Conservation (phyloP, 2,888 invertebrate genomes). For the Cremastobaeus sp. region DNA sequence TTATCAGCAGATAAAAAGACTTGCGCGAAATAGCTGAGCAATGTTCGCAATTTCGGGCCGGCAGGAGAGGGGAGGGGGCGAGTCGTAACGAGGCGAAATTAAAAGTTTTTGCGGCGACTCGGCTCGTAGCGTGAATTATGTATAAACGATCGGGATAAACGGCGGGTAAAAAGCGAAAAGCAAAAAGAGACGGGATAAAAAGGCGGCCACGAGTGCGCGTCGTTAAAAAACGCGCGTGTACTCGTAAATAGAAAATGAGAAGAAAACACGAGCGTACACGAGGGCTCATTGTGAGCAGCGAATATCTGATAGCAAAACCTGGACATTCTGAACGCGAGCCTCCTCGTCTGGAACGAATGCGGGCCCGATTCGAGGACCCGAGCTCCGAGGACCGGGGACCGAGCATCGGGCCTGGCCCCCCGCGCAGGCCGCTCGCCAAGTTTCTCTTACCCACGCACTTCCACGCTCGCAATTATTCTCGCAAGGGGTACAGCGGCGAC, state of each 20-base stretch:
- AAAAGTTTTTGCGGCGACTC: slow-evolving; percentile 41
- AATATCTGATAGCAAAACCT: slow-evolving; percentile 70
- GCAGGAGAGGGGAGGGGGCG: neutral
- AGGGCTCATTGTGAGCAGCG: slow-evolving; percentile 66
- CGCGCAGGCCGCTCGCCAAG: slow-evolving; percentile 61
- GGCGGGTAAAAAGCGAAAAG: slow-evolving; percentile 1
- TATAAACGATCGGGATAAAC: slow-evolving; percentile 26
- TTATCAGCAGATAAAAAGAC: slow-evolving; percentile 20
- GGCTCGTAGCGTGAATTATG: slow-evolving; percentile 33
- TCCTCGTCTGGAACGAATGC: slow-evolving; percentile 66
- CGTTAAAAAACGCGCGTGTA: slow-evolving; percentile 52
- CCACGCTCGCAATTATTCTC: slow-evolving; percentile 58
- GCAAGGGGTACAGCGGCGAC: slow-evolving; percentile 26
- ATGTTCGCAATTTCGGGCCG: slow-evolving; percentile 35
- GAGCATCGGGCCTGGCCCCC: slow-evolving; percentile 63
- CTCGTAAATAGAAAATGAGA: slow-evolving; percentile 57
- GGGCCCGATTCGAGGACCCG: slow-evolving; percentile 63
- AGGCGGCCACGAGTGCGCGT: slow-evolving; percentile 26
- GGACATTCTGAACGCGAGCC: slow-evolving; percentile 67
- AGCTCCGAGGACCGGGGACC: neutral
- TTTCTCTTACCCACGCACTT: slow-evolving; percentile 67
- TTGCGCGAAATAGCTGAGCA: slow-evolving; percentile 41
- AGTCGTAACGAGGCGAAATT: slow-evolving; percentile 37
- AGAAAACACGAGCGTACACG: slow-evolving; percentile 41
- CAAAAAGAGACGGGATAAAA: slow-evolving; percentile 1